Evolutionary conservation across 2,113 vertebrate species (phyloP).

Genomic region (Tympanuchus pallidicinctus): DNA sequence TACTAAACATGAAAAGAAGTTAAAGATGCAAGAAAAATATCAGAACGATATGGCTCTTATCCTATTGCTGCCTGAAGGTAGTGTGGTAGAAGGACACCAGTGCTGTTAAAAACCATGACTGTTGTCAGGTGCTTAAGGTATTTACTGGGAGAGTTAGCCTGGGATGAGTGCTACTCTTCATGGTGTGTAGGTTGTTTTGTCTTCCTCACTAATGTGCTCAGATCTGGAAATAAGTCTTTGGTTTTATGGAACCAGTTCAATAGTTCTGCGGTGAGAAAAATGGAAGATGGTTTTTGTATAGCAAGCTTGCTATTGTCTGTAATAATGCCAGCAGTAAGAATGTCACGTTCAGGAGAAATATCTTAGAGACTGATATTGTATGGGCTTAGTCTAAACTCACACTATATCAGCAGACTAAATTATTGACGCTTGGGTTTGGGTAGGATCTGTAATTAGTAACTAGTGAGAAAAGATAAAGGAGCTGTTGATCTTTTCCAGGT

Average conservation of each 20-base stretch:
- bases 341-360: background rate
- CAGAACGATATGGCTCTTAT: background rate
- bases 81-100: background rate
- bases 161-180: background rate
- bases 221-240: background rate
- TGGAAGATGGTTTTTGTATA: background rate
- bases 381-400: background rate
- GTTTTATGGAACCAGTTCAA: background rate
- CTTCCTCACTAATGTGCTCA: background rate
- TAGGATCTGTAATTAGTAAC: background rate
- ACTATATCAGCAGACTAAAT: background rate
- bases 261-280: background rate
- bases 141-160: background rate
- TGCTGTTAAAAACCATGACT: background rate
- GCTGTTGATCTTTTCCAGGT: background rate
- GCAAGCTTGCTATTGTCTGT: background rate
- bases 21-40: background rate
- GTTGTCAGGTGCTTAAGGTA: background rate
- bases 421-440: background rate
- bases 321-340: background rate
- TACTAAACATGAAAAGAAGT: background rate
- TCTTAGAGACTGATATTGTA: background rate
- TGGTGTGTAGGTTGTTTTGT: background rate
- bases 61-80: background rate
- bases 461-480: background rate